Percentiles rank a stretch among this genome's conserved stretches.
phyloP scores from a whole-genome alignment of 35 echinoderm and acorn worm species.

The Ptychodera flava region DNA sequence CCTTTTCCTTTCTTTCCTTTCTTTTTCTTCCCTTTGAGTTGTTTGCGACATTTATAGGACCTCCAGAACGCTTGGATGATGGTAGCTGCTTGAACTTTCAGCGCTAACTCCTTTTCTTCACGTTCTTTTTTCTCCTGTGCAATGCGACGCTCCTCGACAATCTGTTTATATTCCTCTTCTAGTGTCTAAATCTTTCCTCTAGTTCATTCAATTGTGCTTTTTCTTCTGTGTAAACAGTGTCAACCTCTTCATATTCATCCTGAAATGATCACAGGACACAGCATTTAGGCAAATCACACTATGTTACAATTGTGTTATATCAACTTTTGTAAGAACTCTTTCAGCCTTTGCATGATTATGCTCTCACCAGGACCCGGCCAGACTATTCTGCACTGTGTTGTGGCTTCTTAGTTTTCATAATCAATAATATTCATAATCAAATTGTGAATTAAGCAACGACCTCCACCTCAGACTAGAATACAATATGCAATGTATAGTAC shows the following conservation, averaged over 20 bases:
- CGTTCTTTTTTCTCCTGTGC: conserved; percentile 91
- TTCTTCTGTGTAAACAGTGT: conserved; percentile 94
- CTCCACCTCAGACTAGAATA: too few species aligned
- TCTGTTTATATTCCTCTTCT: conserved; percentile 72
- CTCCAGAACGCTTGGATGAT: conserved; percentile 93
- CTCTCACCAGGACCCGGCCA: too few species aligned
- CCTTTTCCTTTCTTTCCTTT: conserved; percentile 60
- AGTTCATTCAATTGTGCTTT: conserved; percentile 94
- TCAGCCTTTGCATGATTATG: too few species aligned
- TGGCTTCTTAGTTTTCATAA: too few species aligned
- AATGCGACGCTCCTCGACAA: conserved; percentile 80
- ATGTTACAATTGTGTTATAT: too few species aligned
- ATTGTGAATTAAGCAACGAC: too few species aligned
- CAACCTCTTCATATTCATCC: conserved; percentile 97
- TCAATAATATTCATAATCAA: too few species aligned
- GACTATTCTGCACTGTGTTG: too few species aligned
- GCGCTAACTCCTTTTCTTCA: conserved; percentile 64
- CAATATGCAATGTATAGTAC: too few species aligned
- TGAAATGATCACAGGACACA: too few species aligned
- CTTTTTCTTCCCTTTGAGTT: conserved; percentile 91
- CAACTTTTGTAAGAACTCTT: too few species aligned
- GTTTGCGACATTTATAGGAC: conserved; percentile 89
- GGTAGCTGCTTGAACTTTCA: conserved; percentile 91
- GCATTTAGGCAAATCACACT: too few species aligned
- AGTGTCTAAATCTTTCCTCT: conserved; percentile 87